Conservation (phyloP, 2,113 vertebrate species). For the Mixornis gularis region DNA sequence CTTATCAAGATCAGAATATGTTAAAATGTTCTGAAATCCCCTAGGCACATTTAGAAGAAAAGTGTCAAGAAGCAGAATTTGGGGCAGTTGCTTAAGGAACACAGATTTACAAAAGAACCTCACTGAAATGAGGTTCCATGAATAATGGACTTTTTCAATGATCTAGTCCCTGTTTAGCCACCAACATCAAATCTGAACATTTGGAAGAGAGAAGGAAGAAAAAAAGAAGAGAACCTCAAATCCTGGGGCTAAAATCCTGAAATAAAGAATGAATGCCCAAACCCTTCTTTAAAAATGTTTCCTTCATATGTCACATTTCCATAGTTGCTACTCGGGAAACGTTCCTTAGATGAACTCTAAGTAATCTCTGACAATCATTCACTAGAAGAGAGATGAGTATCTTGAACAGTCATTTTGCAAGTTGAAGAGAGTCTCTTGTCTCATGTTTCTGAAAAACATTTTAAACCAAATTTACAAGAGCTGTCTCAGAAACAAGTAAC, state of each 20-base stretch:
- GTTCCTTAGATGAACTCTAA: conserved; percentile 18
- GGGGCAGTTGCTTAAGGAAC: neutral
- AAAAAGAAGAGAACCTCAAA: neutral
- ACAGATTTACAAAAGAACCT: neutral
- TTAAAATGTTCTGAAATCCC: neutral
- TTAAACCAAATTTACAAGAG: conserved; percentile 35
- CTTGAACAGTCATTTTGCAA: neutral
- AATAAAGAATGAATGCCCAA: neutral
- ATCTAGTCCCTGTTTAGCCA: neutral
- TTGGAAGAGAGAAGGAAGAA: neutral
- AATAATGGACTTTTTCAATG: neutral
- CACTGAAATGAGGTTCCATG: neutral
- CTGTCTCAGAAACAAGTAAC: conserved; percentile 22
- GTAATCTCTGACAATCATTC: neutral
- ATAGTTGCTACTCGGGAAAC: neutral
- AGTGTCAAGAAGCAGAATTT: neutral
- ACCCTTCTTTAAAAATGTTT: neutral
- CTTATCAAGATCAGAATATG: neutral
- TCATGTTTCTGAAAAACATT: neutral
- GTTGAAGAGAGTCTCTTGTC: neutral
- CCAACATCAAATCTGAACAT: neutral
- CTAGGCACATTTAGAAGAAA: neutral
- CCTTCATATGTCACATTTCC: conserved; percentile 26
- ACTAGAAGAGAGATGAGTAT: neutral
- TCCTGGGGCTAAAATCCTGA: neutral